Evolutionary conservation across 2,888 invertebrate genomes (phyloP).

Genomic region (Epistrophe eligans): DNA sequence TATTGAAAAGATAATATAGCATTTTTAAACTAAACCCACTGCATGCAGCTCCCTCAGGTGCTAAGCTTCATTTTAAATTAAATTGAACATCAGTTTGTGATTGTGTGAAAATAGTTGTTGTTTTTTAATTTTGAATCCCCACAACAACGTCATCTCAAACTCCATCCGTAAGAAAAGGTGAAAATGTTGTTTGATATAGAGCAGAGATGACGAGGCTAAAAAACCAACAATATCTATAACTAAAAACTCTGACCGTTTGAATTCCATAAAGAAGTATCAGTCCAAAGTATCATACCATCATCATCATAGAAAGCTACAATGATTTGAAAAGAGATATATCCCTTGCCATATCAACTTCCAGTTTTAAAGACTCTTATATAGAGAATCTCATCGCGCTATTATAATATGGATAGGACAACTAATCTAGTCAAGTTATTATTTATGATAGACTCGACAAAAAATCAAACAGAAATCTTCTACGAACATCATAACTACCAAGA

Average conservation of each 20-base stretch:
- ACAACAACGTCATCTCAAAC: neutral
- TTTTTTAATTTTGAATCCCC: neutral
- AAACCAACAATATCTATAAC: neutral
- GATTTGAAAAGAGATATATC: constrained; percentile 18
- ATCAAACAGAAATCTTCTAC: constrained; percentile 39
- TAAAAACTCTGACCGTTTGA: constrained; percentile 9
- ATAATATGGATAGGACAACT: constrained; percentile 59
- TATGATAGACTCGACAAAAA: constrained; percentile 7
- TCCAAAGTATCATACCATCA: constrained; percentile 11
- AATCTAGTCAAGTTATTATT: constrained; percentile 63
- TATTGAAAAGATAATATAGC: neutral
- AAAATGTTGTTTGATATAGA: constrained; percentile 5
- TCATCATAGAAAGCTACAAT: constrained; percentile 2
- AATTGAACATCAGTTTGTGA: constrained; percentile 3
- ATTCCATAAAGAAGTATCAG: constrained; percentile 11
- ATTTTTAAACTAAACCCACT: neutral
- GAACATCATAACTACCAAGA: constrained; percentile 21
- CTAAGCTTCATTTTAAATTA: constrained; percentile 8
- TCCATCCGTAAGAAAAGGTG: neutral
- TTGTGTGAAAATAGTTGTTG: neutral
- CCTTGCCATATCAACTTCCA: constrained; percentile 20
- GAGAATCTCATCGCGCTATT: neutral
- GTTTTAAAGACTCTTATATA: constrained; percentile 6
- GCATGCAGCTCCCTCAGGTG: constrained; percentile 10
- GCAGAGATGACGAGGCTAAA: neutral